These are phyloP conservation scores for Anarsia innoxiella DNA, from an alignment of 2,888 invertebrate genomes.

Conservation along the genomic window DNA sequence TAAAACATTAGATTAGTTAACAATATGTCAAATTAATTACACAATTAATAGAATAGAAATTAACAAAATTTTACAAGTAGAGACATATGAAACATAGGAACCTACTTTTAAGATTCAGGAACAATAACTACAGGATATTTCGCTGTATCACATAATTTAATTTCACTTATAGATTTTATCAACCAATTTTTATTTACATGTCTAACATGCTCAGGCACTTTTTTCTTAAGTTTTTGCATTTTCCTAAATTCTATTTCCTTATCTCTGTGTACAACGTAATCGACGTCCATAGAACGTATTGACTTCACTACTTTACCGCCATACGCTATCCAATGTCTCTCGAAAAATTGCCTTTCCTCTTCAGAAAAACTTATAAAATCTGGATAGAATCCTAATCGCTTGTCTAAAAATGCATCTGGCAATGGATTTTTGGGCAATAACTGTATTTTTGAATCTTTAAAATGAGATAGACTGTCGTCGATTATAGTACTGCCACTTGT, in stretches of 20 bases:
- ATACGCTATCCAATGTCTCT: constrained; percentile 79
- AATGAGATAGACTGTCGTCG: constrained; percentile 15
- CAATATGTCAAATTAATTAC: too few species aligned
- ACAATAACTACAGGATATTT: constrained; percentile 45
- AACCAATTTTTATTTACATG: constrained; percentile 61
- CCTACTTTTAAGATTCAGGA: constrained; percentile 25
- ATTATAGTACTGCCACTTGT: constrained; percentile 14
- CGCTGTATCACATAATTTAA: constrained; percentile 41
- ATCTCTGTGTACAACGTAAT: constrained; percentile 51
- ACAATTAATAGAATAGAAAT: too few species aligned
- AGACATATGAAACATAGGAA: too few species aligned
- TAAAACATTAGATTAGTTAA: not conserved
- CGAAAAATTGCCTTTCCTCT: constrained; percentile 46
- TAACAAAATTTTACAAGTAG: too few species aligned
- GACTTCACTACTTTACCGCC: constrained; percentile 68
- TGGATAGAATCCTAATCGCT: constrained; percentile 60
- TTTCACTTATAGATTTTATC: constrained; percentile 50
- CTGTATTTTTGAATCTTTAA: constrained; percentile 20
- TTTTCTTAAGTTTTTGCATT: constrained; percentile 43
- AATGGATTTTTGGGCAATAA: constrained; percentile 45
- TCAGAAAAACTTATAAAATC: constrained; percentile 60
- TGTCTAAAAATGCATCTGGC: constrained; percentile 48
- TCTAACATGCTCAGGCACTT: constrained; percentile 33
- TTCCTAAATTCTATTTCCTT: constrained; percentile 35
- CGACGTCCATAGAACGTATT: constrained; percentile 42